A percentile compares a stretch with the other conserved stretches of the same genome.
These are phyloP conservation scores for Leptoteleia sp. DNA, from an alignment of 1,140 invertebrate species.

Conservation along the genomic window DNA sequence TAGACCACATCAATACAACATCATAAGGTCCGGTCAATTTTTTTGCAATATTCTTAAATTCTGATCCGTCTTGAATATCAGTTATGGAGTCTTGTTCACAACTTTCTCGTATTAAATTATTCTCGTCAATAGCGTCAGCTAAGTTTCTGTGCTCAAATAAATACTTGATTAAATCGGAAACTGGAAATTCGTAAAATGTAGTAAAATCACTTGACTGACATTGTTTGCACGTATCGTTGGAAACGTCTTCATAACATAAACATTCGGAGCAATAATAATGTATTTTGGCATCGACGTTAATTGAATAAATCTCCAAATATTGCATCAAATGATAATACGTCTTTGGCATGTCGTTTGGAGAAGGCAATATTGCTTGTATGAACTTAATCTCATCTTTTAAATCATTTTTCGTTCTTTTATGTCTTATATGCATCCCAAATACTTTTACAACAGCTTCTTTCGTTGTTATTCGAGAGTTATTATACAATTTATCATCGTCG, in stretches of 20 bases:
- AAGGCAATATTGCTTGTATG: not conserved
- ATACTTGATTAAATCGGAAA: constrained; percentile 16
- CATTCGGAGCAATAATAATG: constrained; percentile 22
- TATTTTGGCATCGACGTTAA: not conserved
- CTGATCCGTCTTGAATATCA: constrained; percentile 30
- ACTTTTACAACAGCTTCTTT: constrained; percentile 8
- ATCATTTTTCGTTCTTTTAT: constrained; percentile 14
- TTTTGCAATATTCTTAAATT: constrained; percentile 11
- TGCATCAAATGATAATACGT: not conserved
- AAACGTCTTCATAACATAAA: constrained; percentile 12
- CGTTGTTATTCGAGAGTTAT: not conserved
- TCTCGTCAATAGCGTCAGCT: constrained; percentile 20
- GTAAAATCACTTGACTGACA: constrained; percentile 1
- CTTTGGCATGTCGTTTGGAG: constrained; percentile 10
- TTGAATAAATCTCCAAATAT: constrained; percentile 6
- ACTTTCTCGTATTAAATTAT: not conserved
- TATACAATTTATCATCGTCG: too few relatives aligned
- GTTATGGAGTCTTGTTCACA: not conserved
- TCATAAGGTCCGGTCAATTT: constrained; percentile 23
- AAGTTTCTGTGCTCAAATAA: constrained; percentile 37
- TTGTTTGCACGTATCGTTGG: constrained; percentile 5
- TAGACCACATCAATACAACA: constrained; percentile 37
- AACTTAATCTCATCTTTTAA: constrained; percentile 1
- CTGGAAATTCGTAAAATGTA: constrained; percentile 22
- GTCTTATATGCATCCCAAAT: constrained; percentile 4